Evolutionary conservation across 2,888 invertebrate species (phyloP).

Genomic region (Hybos culiciformis): DNA sequence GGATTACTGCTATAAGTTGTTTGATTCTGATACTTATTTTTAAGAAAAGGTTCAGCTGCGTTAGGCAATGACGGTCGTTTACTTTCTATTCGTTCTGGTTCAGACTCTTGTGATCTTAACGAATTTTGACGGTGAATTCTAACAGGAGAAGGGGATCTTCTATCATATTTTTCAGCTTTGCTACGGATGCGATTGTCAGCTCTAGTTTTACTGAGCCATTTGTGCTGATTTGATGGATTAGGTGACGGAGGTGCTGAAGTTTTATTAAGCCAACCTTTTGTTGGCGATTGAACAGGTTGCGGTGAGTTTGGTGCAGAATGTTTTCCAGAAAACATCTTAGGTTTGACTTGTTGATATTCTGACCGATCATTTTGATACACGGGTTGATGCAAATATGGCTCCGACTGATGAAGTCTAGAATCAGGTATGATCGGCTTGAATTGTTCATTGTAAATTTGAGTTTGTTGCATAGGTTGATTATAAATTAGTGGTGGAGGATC

Average conservation of each 20-base stretch:
- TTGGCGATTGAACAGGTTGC: slow-evolving; percentile 20
- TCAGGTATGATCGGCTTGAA: slow-evolving; percentile 24
- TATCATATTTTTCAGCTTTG: slow-evolving; percentile 44
- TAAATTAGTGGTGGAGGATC: slow-evolving; percentile 1
- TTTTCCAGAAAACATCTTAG: not conserved
- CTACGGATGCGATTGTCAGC: slow-evolving; percentile 39
- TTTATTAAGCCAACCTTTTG: slow-evolving; percentile 9
- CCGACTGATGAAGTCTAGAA: not conserved
- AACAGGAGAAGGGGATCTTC: slow-evolving; percentile 20
- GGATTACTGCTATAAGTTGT: not conserved
- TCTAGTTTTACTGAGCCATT: slow-evolving; percentile 38
- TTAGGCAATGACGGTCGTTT: slow-evolving; percentile 33
- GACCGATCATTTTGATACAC: not conserved
- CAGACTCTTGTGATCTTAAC: slow-evolving; percentile 18
- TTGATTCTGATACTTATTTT: not conserved
- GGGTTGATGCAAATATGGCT: slow-evolving; percentile 1
- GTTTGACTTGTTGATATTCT: slow-evolving; percentile 7
- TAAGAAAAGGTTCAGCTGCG: slow-evolving; percentile 22
- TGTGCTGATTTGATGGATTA: slow-evolving; percentile 27
- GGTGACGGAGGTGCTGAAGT: slow-evolving; percentile 27
- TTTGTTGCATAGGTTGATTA: slow-evolving; percentile 31
- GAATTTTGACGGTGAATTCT: slow-evolving; percentile 27
- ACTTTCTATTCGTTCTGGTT: slow-evolving; percentile 3
- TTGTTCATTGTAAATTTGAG: slow-evolving; percentile 17
- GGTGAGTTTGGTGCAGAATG: slow-evolving; percentile 13